phyloP scores from a whole-genome alignment of 2,888 invertebrate species.

The Caenorhabditis sp. region DNA sequence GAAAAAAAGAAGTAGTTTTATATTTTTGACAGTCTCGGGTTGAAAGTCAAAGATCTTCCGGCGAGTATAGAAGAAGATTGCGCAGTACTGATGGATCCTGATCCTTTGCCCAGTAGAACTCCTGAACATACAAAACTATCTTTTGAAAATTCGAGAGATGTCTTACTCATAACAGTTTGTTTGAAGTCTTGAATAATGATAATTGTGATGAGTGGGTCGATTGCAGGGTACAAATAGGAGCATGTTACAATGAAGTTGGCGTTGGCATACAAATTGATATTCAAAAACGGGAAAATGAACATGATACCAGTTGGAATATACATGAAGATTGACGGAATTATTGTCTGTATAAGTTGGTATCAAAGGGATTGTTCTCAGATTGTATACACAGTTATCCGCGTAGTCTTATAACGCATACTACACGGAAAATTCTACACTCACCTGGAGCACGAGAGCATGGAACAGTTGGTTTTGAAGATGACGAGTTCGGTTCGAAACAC shows the following conservation, averaged over 20 bases:
- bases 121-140: too few species aligned
- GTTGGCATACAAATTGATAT: slow-evolving; percentile 18
- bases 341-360: slow-evolving; percentile 34
- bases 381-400: too few species aligned
- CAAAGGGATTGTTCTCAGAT: too few species aligned
- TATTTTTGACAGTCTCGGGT: too few species aligned
- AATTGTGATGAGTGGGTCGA: slow-evolving; percentile 22
- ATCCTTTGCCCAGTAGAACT: too few species aligned
- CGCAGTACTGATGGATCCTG: too few species aligned
- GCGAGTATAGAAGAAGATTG: too few species aligned
- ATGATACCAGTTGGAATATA: slow-evolving; percentile 32
- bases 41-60: too few species aligned
- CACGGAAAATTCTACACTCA: too few species aligned
- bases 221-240: slow-evolving; percentile 23
- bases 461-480: slow-evolving; percentile 22
- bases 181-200: slow-evolving; percentile 24
- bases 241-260: slow-evolving; percentile 24
- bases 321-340: slow-evolving; percentile 24
- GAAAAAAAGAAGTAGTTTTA: too few species aligned
- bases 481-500: slow-evolving; percentile 7
- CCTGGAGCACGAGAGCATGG: slow-evolving; percentile 11
- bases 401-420: too few species aligned
- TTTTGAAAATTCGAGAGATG: too few species aligned
- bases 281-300: slow-evolving; percentile 30
- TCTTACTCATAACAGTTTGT: slow-evolving; percentile 14